A percentile compares a stretch with the other conserved stretches of the same genome.
Evolutionary conservation across 1,140 invertebrate species (phyloP).

Genomic region (Wiebesia pumilae): DNA sequence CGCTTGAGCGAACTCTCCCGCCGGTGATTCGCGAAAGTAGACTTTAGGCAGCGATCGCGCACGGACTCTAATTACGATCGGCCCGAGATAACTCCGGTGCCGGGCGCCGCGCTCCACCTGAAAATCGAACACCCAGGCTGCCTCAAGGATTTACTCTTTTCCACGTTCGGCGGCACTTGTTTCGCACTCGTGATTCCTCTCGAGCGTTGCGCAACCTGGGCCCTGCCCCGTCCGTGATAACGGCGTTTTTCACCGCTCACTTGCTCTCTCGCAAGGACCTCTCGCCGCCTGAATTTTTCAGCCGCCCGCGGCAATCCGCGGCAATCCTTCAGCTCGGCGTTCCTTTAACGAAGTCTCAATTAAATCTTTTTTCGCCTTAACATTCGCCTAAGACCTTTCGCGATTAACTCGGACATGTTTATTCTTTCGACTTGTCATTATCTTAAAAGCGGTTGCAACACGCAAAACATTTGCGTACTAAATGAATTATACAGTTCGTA

Average conservation of each 20-base stretch:
- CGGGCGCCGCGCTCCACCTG: constrained; percentile 26
- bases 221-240: not conserved
- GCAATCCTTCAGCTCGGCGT: constrained; percentile 20
- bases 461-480: not conserved
- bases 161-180: not conserved
- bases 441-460: not conserved
- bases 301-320: not conserved
- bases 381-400: not conserved
- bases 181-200: not conserved
- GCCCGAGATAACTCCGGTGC: constrained; percentile 36
- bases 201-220: not conserved
- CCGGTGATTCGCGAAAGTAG: constrained; percentile 65
- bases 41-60: constrained; percentile 54
- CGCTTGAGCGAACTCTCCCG: constrained; percentile 58
- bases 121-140: constrained; percentile 34
- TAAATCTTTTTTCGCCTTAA: not conserved
- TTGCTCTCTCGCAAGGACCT: too few relatives aligned
- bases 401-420: not conserved
- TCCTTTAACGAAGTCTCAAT: constrained; percentile 37
- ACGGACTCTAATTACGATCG: constrained; percentile 62
- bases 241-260: not conserved
- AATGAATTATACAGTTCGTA: not conserved
- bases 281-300: too few relatives aligned
- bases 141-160: constrained; percentile 38
- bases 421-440: not conserved